Base-by-base conservation (phyloP, 1,140 invertebrate species). In the Epicauta chinensis region DNA sequence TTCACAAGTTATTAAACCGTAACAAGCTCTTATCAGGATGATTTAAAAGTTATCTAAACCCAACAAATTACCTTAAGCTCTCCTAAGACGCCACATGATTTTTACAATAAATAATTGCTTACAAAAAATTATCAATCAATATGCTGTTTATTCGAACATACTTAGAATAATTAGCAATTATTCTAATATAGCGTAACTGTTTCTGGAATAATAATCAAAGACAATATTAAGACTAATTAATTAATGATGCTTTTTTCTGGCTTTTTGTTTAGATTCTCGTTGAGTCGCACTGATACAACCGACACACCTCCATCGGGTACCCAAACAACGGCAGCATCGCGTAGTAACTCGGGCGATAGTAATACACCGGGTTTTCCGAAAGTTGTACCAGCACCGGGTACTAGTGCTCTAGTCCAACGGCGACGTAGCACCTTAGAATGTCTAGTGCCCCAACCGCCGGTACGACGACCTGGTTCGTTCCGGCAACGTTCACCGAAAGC, bases 301-400 rank as follows among this genome's bases (percentile, higher is more conserved):
- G 60, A 60, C 46, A 51, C 54, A 40, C 45, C 52, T 29, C 47
- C 45, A 15, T 60, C 46, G 17, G 58, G 55, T 1, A 52, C 55
- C 39, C 55, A 55, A 34, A 39, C 55, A 42, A 23, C 23, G 7
- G 7, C 23, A 4, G 51, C 59, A 34, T 61, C 64, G 1, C 57
- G 71, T 4, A 68, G 67, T 45, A 62, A 60, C 39, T 68, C 63
- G 9, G 64, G 65, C 12, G 68, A 69, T 56, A 66, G 66, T 52
- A 67, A 66, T 55, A 65, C 68, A 5, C 59, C 67, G 64, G 78
- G 77, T 16, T 81, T 80, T 59, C 78, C 78, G 0, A 77, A 79
- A 35, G 75, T 84, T 40, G 69, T 86, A 17, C 83, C 82, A 1
- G 77, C 82, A 4, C 83, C 84, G 15, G 81, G 83, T 11, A 72